Evolutionary conservation across 2,888 invertebrate species (phyloP), one percentile per base, ranked within the genome.

Genomic region (Villa cingulata): DNA sequence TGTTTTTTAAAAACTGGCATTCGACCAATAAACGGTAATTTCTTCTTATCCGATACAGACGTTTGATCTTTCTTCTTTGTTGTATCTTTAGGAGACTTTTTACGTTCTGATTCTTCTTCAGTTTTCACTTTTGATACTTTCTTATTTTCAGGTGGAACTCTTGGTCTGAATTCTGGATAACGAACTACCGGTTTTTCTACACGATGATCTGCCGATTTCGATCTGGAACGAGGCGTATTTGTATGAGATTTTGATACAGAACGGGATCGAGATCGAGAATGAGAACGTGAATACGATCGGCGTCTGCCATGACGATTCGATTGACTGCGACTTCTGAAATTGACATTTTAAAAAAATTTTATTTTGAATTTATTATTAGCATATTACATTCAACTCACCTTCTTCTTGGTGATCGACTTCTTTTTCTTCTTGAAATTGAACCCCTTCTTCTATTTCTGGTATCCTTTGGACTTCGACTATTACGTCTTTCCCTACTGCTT

Each of bases 21-120:
- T 63, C 86, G 78, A 54, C 88, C 89, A 54, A 88, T 88, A 57
- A 88, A 87, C 0, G 87, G 87, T 61, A 87, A 72, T 63, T 86
- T 86, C 52, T 81, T 81, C 53, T 80, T 77, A 32, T 46, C 38
- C 18, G 54, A 44, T n/a, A n/a, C n/a, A n/a, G n/a, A n/a, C 14
- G 49, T 5, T 15, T 43, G 27, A 20, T 18, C 19, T 17, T 39
- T 39, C 59, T n/a, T 64, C n/a, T 61, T 49, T 4, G 57, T 52
- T 2, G 57, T 43, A 36, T 63, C 58, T 45, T 66, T 65, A 27
- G 51, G 3, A 62, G 63, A 4, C 51, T 64, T 56, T n/a, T 60
- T 59, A 12, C 56, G 54, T 18, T 59, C 57, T 16, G 53, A 57
- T 18, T 61, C 59, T 17, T 62, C 62, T 39, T 65, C 66, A 2